Evolutionary conservation across 2,797 vertebrate genomes (phyloP).

Genomic region (Gymnothorax javanicus): DNA sequence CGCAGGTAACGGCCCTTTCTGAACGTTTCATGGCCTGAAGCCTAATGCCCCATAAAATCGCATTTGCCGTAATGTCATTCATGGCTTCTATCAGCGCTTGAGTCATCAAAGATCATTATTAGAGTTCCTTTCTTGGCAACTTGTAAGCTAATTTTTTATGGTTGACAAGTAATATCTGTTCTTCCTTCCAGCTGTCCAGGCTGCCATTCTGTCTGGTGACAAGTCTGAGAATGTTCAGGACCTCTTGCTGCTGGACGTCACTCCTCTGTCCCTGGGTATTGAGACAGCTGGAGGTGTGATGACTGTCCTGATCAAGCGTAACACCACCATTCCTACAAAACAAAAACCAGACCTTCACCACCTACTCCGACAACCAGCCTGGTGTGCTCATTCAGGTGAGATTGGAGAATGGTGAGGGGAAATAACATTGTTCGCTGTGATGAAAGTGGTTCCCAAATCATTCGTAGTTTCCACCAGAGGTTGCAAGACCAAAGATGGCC

Average conservation of each 20-base stretch:
- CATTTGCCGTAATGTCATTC: conserved; percentile 70
- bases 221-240: conserved; percentile 84
- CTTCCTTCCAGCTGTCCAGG: conserved; percentile 66
- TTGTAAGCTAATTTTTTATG: conserved; percentile 51
- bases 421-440: conserved; percentile 57
- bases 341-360: conserved; percentile 91
- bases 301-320: conserved; percentile 92
- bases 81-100: conserved; percentile 77
- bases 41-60: neutral
- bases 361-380: conserved; percentile 93
- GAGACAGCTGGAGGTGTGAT: conserved; percentile 94
- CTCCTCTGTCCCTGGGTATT: conserved; percentile 91
- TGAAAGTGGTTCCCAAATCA: conserved; percentile 53
- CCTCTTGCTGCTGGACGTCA: conserved; percentile 86
- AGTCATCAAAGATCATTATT: conserved; percentile 59
- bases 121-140: conserved; percentile 73
- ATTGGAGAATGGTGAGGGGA: neutral
- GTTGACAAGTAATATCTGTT: neutral
- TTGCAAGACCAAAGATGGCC: conserved; percentile 61
- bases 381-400: conserved; percentile 92
- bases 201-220: conserved; percentile 73
- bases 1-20: conserved; percentile 79
- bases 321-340: conserved; percentile 94
- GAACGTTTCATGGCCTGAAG: conserved; percentile 67
- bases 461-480: conserved; percentile 68